Conservation (phyloP, 2,797 vertebrate species). For the Cuniculus paca region DNA sequence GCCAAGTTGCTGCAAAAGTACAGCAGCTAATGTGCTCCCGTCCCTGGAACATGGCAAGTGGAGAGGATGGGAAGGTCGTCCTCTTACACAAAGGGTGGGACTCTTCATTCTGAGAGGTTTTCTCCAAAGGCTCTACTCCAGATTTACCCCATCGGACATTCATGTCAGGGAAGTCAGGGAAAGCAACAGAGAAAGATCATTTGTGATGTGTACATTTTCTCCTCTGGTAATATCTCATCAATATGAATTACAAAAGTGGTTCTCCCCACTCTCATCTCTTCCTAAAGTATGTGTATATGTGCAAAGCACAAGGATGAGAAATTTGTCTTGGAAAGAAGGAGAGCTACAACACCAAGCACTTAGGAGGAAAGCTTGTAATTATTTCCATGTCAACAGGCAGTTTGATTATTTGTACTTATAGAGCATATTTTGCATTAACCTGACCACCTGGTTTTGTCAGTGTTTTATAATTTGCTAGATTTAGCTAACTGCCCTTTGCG, state of each 20-base stretch:
- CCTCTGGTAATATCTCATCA: not conserved
- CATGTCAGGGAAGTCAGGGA: not conserved
- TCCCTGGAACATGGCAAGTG: not conserved
- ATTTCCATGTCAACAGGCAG: constrained; percentile 12
- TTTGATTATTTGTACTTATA: constrained; percentile 44
- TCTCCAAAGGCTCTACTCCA: not conserved
- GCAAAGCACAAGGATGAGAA: not conserved
- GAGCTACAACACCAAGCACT: not conserved
- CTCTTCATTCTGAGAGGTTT: not conserved
- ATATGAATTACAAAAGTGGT: not conserved
- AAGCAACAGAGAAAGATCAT: not conserved
- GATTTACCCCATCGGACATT: not conserved
- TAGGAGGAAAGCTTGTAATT: not conserved
- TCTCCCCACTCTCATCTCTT: not conserved
- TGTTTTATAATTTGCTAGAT: constrained; percentile 52
- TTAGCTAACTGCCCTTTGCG: not conserved
- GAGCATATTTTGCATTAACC: constrained; percentile 51
- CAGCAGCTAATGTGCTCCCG: not conserved
- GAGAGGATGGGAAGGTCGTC: not conserved
- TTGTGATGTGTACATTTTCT: not conserved
- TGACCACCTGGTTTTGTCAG: constrained; percentile 39
- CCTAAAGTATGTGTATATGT: not conserved
- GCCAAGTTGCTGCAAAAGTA: not conserved
- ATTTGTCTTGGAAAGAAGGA: not conserved
- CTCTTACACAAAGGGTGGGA: not conserved